Evolutionary conservation across 2,113 vertebrate genomes (phyloP).

Genomic region (Ptilorrhoa leucosticta): DNA sequence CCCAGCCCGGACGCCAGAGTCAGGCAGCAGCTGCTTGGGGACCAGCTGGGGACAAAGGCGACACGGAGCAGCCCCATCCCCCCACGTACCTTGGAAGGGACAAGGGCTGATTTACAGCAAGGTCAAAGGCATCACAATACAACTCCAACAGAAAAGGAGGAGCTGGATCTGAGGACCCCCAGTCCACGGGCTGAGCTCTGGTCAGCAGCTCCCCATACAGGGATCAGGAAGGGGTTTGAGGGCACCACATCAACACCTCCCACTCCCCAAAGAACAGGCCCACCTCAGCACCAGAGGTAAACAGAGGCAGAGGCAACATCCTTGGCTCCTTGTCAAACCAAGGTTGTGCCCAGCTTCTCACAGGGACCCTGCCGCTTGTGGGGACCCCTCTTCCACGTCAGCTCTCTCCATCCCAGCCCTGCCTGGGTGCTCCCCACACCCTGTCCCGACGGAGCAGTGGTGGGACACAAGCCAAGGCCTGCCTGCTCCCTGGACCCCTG

Average conservation of each 20-base stretch:
- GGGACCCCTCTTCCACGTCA: background rate
- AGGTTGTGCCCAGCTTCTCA: rapidly evolving
- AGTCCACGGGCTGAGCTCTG: background rate
- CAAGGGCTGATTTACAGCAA: background rate
- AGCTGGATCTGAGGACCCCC: background rate
- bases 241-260: background rate
- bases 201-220: rapidly evolving
- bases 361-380: rapidly evolving
- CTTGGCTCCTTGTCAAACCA: background rate
- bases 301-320: background rate
- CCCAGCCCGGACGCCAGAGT: background rate
- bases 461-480: constrained; percentile 57
- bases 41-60: constrained; percentile 15
- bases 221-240: background rate
- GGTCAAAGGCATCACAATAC: background rate
- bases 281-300: background rate
- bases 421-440: background rate
- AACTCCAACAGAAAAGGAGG: background rate
- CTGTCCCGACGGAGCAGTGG: rapidly evolving
- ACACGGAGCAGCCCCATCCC: background rate
- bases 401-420: background rate
- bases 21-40: background rate
- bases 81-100: background rate
- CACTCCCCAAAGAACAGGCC: background rate
- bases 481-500: constrained; percentile 40